Base-by-base conservation (phyloP, 1,140 invertebrate genomes). In the Leptinotarsa defecta region DNA sequence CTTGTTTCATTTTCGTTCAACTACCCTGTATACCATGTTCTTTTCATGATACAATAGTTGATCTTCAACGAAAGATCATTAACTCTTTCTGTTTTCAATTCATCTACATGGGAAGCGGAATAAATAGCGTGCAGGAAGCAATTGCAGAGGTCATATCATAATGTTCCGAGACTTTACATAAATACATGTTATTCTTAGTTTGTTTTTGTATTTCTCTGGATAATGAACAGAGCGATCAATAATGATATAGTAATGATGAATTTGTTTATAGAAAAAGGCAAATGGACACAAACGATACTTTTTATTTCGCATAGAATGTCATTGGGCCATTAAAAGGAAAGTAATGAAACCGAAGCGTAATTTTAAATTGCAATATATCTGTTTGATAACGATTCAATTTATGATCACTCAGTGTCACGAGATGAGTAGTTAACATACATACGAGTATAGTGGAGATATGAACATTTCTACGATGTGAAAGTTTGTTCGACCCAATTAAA, bases 161-260 rank as follows among this genome's bases (percentile, higher is more conserved):
- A 11, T 43, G 34, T 43, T 43, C 8, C 34, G 2, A 11, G 34
- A 11, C 34, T 43, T 11, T 3, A 43, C 8, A 43, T 43, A 43
- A 8, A 3, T 62, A 62, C 20, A 62, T 62, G 61, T 62, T 62
- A 19, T 8, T 17, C 20, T 62, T 17, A 62, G 20, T 62, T 62
- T 62, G 61, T 62, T 62, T 62, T 62, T n/a, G 61, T 20, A 62
- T 62, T 62, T 2, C n/a, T 62, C 61, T 62, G n/a, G 20, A 62
- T 62, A 62, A 43, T 43, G 34, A 43, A 11, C 34, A 43, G 34
- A 8, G 34, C 34, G 8, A 3, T 43, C 8, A 43, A 43, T 43
- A 43, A 11, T 11, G 8, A 43, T n/a, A 62, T 8, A 62, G 61
- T 62, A 22, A 62, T 62, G 17, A 22, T 62, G 5, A 3, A 62